Evolutionary conservation across 2,113 vertebrate genomes (phyloP).

Genomic region (Ceyx cyanopectus): DNA sequence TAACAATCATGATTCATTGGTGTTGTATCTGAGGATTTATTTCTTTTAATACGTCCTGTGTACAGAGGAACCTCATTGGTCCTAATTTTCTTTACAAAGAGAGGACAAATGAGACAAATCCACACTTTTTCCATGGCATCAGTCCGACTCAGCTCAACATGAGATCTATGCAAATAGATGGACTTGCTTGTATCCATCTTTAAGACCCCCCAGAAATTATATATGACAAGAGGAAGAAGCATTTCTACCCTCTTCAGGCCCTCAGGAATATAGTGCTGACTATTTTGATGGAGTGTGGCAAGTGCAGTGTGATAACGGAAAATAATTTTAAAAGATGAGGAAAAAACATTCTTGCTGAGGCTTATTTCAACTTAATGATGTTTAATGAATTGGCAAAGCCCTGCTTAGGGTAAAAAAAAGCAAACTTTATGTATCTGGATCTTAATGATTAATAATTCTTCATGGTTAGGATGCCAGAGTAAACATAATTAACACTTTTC

Average conservation of each 20-base stretch:
- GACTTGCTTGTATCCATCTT: not conserved
- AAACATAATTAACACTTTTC: conserved; percentile 67
- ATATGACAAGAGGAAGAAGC: not conserved
- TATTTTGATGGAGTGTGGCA: not conserved
- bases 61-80: not conserved
- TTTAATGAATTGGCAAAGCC: conserved; percentile 55
- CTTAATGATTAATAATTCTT: conserved; percentile 58
- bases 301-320: not conserved
- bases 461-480: conserved; percentile 25
- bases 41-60: not conserved
- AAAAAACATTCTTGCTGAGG: not conserved
- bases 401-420: not conserved
- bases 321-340: conserved; percentile 17
- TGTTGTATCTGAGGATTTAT: not conserved
- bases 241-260: not conserved
- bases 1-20: not conserved
- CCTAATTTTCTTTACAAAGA: not conserved
- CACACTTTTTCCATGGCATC: not conserved
- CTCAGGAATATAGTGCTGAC: conserved; percentile 11
- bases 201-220: not conserved
- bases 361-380: not conserved
- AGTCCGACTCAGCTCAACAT: not conserved
- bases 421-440: not conserved
- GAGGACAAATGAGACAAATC: not conserved
- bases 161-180: not conserved